These are phyloP conservation scores for Zygothrica quintamaculata DNA, from an alignment of 2,888 invertebrate genomes.

Conservation along the genomic window DNA sequence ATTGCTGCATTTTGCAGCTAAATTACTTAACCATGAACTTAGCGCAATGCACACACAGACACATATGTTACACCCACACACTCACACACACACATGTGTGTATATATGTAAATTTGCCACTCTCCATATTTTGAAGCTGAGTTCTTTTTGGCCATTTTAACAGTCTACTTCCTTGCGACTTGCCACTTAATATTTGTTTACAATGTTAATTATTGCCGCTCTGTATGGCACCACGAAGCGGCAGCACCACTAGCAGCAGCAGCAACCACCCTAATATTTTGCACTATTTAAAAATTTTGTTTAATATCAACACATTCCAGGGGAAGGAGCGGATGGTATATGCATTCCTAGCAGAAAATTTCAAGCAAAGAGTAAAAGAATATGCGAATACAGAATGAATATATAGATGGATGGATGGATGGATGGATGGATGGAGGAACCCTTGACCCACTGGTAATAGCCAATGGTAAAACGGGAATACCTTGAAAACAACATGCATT, in stretches of 20 bases:
- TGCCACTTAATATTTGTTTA: slow-evolving; percentile 49
- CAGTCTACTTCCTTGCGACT: slow-evolving; percentile 19
- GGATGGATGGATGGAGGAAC: slow-evolving; percentile 18
- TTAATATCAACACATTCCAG: slow-evolving; percentile 51
- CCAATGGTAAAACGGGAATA: slow-evolving; percentile 10
- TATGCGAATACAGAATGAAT: slow-evolving; percentile 1
- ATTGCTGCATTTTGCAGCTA: slow-evolving; percentile 17
- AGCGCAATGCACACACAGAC: slow-evolving; percentile 16
- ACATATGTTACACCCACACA: slow-evolving; percentile 11
- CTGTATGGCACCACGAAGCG: slow-evolving; percentile 7
- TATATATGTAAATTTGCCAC: neutral
- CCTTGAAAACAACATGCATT: slow-evolving; percentile 19
- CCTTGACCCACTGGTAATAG: slow-evolving; percentile 51
- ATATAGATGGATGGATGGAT: slow-evolving; percentile 9
- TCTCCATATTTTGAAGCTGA: slow-evolving; percentile 16
- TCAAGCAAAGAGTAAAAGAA: too few relatives aligned
- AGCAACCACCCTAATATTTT: neutral
- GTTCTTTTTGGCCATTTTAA: slow-evolving; percentile 12
- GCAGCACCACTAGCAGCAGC: slow-evolving; percentile 2
- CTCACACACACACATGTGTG: slow-evolving; percentile 1
- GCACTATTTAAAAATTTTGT: slow-evolving; percentile 31
- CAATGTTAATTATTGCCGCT: slow-evolving; percentile 55
- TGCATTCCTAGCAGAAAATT: slow-evolving; percentile 22
- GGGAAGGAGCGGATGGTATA: slow-evolving; percentile 13
- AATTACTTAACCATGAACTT: slow-evolving; percentile 64